Conservation (phyloP, 2,888 invertebrate species). For the Nephrocerus scutellatus region DNA sequence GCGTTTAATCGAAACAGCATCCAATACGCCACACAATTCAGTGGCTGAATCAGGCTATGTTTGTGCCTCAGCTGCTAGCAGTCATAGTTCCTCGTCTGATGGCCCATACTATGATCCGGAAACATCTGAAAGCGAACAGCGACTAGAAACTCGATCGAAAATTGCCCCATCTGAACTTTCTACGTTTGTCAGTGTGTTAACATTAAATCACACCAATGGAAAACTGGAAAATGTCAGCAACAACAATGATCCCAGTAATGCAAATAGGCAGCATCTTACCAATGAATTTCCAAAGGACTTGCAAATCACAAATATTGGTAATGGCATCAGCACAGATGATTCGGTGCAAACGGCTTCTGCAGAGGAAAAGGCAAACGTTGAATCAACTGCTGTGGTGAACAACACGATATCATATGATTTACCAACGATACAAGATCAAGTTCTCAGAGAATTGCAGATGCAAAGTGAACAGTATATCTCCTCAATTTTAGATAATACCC, state of each 20-base stretch:
- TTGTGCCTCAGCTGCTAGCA: constrained; percentile 50
- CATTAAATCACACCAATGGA: too few species aligned
- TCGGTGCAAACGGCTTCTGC: constrained; percentile 15
- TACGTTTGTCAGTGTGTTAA: too few species aligned
- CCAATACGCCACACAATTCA: constrained; percentile 50
- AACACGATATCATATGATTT: constrained; percentile 1
- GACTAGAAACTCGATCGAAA: constrained; percentile 14
- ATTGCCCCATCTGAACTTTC: too few species aligned
- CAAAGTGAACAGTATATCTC: constrained; percentile 25
- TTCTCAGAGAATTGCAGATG: constrained; percentile 34
- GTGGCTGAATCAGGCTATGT: constrained; percentile 50
- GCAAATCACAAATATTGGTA: too few species aligned
- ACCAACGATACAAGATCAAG: constrained; percentile 32
- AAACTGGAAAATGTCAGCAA: too few species aligned
- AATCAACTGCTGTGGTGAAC: constrained; percentile 7
- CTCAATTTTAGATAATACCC: constrained; percentile 22
- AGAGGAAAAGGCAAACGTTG: constrained; percentile 1
- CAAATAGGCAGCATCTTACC: too few species aligned
- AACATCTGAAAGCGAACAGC: constrained; percentile 27
- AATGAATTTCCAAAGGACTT: too few species aligned
- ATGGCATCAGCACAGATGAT: too few species aligned
- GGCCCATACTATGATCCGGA: constrained; percentile 50
- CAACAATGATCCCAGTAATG: too few species aligned
- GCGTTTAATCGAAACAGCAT: constrained; percentile 50
- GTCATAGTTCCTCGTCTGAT: constrained; percentile 49